phyloP scores from a whole-genome alignment of 2,797 vertebrate genomes.

The Iguana delicatissima region DNA sequence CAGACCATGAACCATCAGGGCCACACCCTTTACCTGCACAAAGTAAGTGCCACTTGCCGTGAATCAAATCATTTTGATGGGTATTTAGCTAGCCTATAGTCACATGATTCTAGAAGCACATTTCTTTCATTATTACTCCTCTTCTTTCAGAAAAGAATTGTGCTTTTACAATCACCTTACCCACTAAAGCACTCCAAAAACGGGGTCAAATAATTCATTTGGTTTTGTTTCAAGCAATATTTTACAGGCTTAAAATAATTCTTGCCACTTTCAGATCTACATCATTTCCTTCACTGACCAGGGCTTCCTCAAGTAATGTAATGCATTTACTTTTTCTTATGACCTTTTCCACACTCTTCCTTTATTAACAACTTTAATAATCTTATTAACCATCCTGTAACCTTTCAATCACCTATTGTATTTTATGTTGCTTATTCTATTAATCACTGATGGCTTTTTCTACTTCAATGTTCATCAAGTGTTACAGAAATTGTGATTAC shows the following conservation, averaged over 20 bases:
- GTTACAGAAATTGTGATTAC: slow-evolving; percentile 31
- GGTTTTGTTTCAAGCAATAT: slow-evolving; percentile 49
- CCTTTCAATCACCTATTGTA: slow-evolving; percentile 49
- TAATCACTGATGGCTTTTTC: slow-evolving; percentile 31
- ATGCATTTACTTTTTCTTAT: slow-evolving; percentile 49
- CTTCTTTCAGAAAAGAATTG: slow-evolving; percentile 10
- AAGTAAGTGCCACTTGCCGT: neutral
- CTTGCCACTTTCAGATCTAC: slow-evolving; percentile 35
- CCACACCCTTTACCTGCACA: neutral
- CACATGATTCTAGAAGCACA: neutral
- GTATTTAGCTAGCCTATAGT: neutral
- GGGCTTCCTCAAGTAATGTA: slow-evolving; percentile 47
- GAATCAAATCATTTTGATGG: neutral
- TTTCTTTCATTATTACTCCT: slow-evolving; percentile 19
- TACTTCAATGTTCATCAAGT: slow-evolving; percentile 34
- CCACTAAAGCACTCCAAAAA: slow-evolving; percentile 13
- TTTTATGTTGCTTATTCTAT: slow-evolving; percentile 25
- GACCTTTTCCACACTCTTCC: slow-evolving; percentile 41
- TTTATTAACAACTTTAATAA: slow-evolving; percentile 57
- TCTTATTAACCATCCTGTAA: slow-evolving; percentile 66
- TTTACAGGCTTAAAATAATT: slow-evolving; percentile 38
- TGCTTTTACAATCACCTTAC: slow-evolving; percentile 5
- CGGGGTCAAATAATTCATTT: slow-evolving; percentile 34
- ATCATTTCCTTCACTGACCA: slow-evolving; percentile 27
- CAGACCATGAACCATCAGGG: too few relatives aligned